These are phyloP conservation scores for Clunio marinus DNA, from an alignment of 2,888 invertebrate species.

Conservation along the genomic window DNA sequence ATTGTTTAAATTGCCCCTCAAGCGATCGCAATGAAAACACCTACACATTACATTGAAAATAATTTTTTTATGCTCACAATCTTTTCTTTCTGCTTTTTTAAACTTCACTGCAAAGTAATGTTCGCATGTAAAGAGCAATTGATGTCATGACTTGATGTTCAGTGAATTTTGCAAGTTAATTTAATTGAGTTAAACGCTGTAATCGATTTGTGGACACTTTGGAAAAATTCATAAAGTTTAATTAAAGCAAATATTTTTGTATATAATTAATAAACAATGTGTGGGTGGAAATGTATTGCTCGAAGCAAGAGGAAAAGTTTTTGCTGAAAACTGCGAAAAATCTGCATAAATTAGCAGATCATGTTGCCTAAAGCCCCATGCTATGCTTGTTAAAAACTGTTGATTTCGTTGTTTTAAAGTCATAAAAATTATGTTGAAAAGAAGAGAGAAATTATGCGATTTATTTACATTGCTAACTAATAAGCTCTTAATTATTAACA, in stretches of 20 bases:
- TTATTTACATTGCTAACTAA: conserved; percentile 38
- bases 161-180: too few species aligned
- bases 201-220: conserved; percentile 8
- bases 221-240: not conserved
- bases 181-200: not conserved
- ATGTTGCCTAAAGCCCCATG: conserved; percentile 27
- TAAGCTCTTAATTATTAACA: conserved; percentile 34
- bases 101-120: not conserved
- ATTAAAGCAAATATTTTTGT: not conserved
- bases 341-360: conserved; percentile 33
- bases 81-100: not conserved
- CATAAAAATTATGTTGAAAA: conserved; percentile 5
- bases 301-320: too few species aligned
- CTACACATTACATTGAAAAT: conserved; percentile 32
- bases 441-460: conserved; percentile 7
- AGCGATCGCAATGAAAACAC: conserved; percentile 37
- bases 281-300: too few species aligned
- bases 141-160: not conserved
- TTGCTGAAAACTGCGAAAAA: not conserved
- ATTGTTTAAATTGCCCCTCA: conserved; percentile 37
- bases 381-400: conserved; percentile 31
- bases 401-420: conserved; percentile 28
- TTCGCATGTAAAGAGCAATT: not conserved
- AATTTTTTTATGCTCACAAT: conserved; percentile 32
- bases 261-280: too few species aligned